Evolutionary conservation across 2,888 invertebrate species (phyloP).

Genomic region (Rhagonycha fulva): DNA sequence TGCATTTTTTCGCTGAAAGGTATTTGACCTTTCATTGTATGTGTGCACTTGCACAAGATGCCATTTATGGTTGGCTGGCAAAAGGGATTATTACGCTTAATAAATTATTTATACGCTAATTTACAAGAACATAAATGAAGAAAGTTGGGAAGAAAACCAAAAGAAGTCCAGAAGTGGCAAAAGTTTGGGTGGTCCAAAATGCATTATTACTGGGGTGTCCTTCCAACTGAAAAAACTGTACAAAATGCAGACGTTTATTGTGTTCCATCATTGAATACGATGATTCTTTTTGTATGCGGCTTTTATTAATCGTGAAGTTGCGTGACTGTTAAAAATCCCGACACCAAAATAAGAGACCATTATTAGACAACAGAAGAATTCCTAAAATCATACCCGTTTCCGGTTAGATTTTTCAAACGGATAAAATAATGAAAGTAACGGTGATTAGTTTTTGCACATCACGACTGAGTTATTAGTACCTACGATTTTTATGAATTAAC

Average conservation of each 20-base stretch:
- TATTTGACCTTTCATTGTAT: constrained; percentile 23
- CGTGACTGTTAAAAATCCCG: constrained; percentile 9
- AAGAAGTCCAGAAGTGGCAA: neutral
- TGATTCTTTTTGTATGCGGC: neutral
- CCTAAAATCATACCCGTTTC: constrained; percentile 20
- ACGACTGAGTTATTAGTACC: neutral
- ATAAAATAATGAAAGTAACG: constrained; percentile 3
- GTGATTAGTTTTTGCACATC: constrained; percentile 11
- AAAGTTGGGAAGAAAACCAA: neutral
- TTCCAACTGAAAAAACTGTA: neutral
- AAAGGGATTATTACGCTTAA: constrained; percentile 1
- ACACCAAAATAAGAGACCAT: constrained; percentile 6
- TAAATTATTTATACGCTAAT: neutral
- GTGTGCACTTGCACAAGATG: constrained; percentile 22
- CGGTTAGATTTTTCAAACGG: constrained; percentile 7
- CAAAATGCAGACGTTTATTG: neutral
- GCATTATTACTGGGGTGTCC: neutral
- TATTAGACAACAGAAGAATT: constrained; percentile 23
- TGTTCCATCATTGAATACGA: neutral
- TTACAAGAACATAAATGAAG: neutral
- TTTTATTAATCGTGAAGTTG: constrained; percentile 13
- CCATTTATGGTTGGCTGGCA: constrained; percentile 6
- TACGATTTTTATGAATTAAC: neutral
- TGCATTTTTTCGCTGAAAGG: constrained; percentile 15
- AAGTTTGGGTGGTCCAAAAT: neutral